Conservation (phyloP, 37 sponge, comb jelly and placozoan species). For the Haliclona indistincta region DNA sequence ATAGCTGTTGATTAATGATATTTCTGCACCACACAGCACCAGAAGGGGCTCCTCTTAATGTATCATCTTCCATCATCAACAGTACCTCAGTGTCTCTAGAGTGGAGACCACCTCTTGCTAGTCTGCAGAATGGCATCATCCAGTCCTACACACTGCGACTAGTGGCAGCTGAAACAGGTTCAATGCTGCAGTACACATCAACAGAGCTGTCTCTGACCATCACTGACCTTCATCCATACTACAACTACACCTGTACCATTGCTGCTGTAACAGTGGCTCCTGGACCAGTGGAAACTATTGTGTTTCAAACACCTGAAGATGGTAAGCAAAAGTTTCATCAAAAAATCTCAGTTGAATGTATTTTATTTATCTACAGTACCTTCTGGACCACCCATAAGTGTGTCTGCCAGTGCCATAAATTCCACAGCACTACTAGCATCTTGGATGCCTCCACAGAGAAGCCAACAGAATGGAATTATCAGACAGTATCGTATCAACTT, state of each 20-base stretch:
- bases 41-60: conserved; percentile 1
- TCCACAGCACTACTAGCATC: background rate
- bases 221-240: conserved; percentile 21
- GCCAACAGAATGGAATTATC: conserved; percentile 33
- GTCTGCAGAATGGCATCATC: conserved; percentile 20
- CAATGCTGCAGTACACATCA: too few species aligned
- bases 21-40: too few species aligned
- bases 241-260: conserved; percentile 3
- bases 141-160: background rate
- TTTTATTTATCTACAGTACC: conserved; percentile 7
- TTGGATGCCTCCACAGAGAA: conserved; percentile 10
- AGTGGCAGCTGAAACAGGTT: background rate
- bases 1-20: too few species aligned
- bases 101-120: conserved; percentile 8
- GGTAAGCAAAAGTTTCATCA: too few species aligned
- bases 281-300: too few species aligned
- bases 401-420: background rate
- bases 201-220: background rate
- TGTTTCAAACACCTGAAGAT: too few species aligned
- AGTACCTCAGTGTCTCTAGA: background rate
- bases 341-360: too few species aligned
- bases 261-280: conserved; percentile 2
- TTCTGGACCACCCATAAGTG: conserved; percentile 10
- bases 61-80: conserved; percentile 3
- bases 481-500: background rate